A percentile compares a stretch with the other conserved stretches of the same genome.
Conservation (phyloP, 1,140 invertebrate species). For the Saccostrea cuccullata region DNA sequence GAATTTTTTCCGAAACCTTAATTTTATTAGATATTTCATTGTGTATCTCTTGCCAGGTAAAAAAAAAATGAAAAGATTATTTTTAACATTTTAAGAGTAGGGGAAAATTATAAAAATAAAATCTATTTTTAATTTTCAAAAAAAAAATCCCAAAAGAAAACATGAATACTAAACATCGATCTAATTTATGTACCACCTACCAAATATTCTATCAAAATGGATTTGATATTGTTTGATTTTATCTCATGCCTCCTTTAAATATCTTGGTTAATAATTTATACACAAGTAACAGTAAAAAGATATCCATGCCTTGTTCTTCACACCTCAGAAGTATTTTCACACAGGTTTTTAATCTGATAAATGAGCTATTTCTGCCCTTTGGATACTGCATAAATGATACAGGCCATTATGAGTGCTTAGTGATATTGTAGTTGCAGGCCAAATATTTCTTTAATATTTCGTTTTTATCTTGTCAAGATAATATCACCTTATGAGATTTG, state of each 20-base stretch:
- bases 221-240: conserved; percentile 6
- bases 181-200: not conserved
- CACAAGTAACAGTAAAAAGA: not conserved
- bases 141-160: no score
- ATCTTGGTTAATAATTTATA: not conserved
- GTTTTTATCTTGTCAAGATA: conserved; percentile 28
- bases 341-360: conserved; percentile 34
- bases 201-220: not conserved
- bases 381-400: conserved; percentile 8
- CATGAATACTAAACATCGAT: not conserved
- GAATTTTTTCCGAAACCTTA: no score
- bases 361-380: conserved; percentile 5
- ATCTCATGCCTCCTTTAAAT: not conserved
- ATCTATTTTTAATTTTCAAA: no score
- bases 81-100: no score
- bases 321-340: conserved; percentile 27
- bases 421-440: conserved; percentile 29
- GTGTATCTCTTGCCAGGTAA: no score
- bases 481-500: not conserved
- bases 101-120: no score
- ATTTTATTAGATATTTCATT: no score
- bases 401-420: not conserved
- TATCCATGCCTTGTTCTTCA: not conserved
- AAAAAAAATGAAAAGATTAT: no score
- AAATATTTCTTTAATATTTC: conserved; percentile 30